A percentile compares a stretch with the other conserved stretches of the same genome.
These are phyloP conservation scores for Chaenogobius annularis DNA, from an alignment of 2,113 vertebrate species.

Conservation along the genomic window DNA sequence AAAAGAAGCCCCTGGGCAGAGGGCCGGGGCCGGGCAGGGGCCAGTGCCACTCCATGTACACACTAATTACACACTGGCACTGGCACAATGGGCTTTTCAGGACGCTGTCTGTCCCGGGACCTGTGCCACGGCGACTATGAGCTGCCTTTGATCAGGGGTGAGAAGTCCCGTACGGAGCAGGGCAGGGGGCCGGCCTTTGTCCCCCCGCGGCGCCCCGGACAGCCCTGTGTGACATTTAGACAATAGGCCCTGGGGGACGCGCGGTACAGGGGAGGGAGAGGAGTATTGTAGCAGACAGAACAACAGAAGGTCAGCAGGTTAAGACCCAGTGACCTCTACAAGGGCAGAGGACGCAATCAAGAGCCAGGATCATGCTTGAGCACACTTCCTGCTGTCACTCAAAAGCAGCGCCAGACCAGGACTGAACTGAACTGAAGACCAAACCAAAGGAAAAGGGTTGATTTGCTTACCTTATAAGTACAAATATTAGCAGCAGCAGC, in stretches of 20 bases:
- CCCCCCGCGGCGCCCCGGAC: background rate
- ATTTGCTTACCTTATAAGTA: background rate
- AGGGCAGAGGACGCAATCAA: conserved; percentile 24
- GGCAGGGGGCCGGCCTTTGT: background rate
- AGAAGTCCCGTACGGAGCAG: conserved; percentile 50
- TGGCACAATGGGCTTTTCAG: conserved; percentile 72
- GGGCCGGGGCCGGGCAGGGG: conserved; percentile 38
- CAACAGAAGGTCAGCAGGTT: conserved; percentile 62
- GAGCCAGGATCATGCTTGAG: background rate
- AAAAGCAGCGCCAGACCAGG: background rate
- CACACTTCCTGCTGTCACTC: conserved; percentile 18
- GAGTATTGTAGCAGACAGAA: conserved; percentile 41
- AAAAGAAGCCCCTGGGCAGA: conserved; percentile 59
- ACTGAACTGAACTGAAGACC: background rate
- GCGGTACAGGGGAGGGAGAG: background rate
- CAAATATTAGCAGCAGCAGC: background rate
- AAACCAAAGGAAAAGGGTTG: background rate
- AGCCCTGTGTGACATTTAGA: background rate
- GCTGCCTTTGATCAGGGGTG: conserved; percentile 69
- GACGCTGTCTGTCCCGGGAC: conserved; percentile 48
- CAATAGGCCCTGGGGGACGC: conserved; percentile 29
- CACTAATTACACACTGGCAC: conserved; percentile 73
- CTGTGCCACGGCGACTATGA: conserved; percentile 67
- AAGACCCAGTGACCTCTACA: conserved; percentile 49
- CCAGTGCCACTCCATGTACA: conserved; percentile 69